A percentile compares a stretch with the other conserved stretches of the same genome.
These are phyloP conservation scores for Dendrolimus houi DNA, from an alignment of 2,888 invertebrate genomes.

Conservation along the genomic window DNA sequence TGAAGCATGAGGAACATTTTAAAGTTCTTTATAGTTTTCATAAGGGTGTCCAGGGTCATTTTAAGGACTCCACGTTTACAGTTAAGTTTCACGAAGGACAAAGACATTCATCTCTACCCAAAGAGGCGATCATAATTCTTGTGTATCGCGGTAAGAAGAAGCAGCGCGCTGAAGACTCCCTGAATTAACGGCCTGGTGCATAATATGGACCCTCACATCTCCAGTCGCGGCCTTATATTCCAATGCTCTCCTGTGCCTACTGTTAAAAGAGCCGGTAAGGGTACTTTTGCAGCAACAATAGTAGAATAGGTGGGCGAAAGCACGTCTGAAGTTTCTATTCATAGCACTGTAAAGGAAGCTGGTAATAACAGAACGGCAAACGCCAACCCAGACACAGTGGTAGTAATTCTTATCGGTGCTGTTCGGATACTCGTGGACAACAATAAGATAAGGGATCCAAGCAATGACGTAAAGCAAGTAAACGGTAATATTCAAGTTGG, in stretches of 20 bases:
- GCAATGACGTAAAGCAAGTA: conserved; percentile 78
- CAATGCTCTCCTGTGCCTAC: conserved; percentile 67
- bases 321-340: conserved; percentile 82
- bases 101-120: background rate
- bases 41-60: no score
- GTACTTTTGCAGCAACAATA: conserved; percentile 87
- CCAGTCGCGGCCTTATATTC: conserved; percentile 62
- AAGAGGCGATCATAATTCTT: conserved; percentile 19
- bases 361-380: conserved; percentile 81
- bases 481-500: conserved; percentile 79
- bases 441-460: conserved; percentile 82
- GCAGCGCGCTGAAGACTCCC: conserved; percentile 62
- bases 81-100: background rate
- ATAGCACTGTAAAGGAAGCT: conserved; percentile 77
- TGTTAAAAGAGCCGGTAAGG: conserved; percentile 78
- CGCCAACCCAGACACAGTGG: conserved; percentile 81
- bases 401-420: conserved; percentile 77
- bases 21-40: no score
- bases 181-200: conserved; percentile 41
- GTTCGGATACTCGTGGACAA: conserved; percentile 68
- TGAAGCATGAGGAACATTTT: no score
- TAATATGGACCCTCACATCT: conserved; percentile 85
- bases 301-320: conserved; percentile 84
- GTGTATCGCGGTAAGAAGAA: conserved; percentile 22
- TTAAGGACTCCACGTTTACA: background rate